Evolutionary conservation across 1,140 invertebrate species (phyloP), one percentile per base, ranked within the genome.

Genomic region (Cotesia vestalis): DNA sequence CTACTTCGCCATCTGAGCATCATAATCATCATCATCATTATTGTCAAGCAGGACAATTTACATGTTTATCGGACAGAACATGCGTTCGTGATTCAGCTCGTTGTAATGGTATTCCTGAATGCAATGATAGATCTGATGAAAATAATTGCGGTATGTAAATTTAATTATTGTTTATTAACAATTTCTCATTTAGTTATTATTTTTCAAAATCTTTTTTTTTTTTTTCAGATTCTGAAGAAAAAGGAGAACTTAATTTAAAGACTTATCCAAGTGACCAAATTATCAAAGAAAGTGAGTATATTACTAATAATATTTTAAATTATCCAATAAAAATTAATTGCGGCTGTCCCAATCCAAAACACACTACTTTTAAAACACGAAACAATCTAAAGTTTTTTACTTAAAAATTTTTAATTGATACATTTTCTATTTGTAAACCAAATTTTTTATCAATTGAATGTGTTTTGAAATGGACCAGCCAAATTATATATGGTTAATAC

Each of bases 71-170:
- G 51, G 88, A 89, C 27, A 85, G 86, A 73, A 77, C 81, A 14
- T 91, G 90, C 62, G 86, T 91, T 4, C 84, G 80, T 61, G 66
- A 81, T 9, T 83, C 84, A 14, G 85, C 85, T 72, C 77, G 89
- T 20, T 94, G 93, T 82, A 89, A 95, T 81, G 89, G 90, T 72
- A 81, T 88, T 14, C 80, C 82, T 38, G 91, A 95, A 78, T 95
- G 94, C 81, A 77, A 78, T n/a, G 93, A 94, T 78, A 85, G 88
- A 64, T 91, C 91, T n/a, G 95, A 96, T 86, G 95, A 96, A 87
- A 82, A 84, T 17, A 86, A 88, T 77, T 93, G 92, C 78, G 84
- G 91, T 92, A 88, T 88, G 89, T 88, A n/a, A n/a, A 60, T 4
- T 27, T 69, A 4, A 14, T 69, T 14, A 40, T 20, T 55, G 14